Conservation (phyloP, 2,113 vertebrate genomes). For the Heterotis niloticus region DNA sequence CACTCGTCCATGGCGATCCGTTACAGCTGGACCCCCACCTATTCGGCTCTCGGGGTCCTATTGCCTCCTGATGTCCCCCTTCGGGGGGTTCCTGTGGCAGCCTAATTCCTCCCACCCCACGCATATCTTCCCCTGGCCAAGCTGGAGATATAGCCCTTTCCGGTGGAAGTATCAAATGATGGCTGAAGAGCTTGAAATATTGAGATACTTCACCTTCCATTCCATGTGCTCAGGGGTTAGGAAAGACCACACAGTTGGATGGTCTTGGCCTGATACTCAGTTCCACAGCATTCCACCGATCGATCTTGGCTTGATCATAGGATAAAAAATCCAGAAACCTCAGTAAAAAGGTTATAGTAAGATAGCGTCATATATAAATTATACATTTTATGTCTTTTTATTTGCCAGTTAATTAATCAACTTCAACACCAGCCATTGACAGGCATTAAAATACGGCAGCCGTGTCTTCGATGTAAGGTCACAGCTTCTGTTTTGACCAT, state of each 20-base stretch:
- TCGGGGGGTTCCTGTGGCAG: no score
- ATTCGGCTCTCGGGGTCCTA: no score
- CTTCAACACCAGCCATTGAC: background rate
- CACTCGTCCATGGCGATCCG: no score
- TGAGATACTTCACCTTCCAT: background rate
- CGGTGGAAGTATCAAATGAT: slow-evolving; percentile 20
- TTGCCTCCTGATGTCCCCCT: no score
- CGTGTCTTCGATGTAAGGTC: background rate
- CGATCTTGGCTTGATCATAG: background rate
- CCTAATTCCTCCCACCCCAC: no score
- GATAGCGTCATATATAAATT: background rate
- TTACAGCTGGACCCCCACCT: background rate
- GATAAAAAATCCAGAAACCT: background rate
- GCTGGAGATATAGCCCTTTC: background rate
- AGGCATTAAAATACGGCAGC: background rate
- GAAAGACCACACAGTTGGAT: no score
- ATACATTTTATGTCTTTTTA: background rate
- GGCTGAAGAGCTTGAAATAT: background rate
- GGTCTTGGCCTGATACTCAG: no score
- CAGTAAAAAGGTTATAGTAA: background rate
- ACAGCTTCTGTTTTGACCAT: background rate
- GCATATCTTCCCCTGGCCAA: background rate
- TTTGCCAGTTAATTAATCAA: background rate
- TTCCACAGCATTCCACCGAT: no score
- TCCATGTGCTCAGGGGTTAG: background rate